Base-by-base conservation (phyloP, 2,888 invertebrate species). In the Sclerodermus sp. region DNA sequence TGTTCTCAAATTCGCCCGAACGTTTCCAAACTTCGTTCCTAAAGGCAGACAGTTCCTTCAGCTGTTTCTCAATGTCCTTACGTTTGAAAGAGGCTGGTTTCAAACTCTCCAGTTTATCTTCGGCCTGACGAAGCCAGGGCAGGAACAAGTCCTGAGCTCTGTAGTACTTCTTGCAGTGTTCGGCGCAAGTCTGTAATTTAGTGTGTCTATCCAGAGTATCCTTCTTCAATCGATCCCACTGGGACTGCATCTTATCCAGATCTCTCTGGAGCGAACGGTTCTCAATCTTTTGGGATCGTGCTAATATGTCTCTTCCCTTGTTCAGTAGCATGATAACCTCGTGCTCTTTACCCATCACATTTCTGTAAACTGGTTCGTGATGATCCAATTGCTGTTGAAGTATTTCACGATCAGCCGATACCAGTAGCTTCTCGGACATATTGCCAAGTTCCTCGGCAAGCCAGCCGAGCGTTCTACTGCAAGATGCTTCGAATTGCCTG, bases 11-110 rank as follows among this genome's bases (percentile, higher is more conserved):
- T 78, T 96, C 96, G 9, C 94, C 94, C 12, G 93, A 91, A 69
- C 91, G 91, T 77, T 94, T 93, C 89, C 94, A 91, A 0, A 96
- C 88, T 67, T 96, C 96, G 69, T 94, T 95, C 65, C 95, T 86
- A 82, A 96, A 90, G 42, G 85, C 85, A 68, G 94, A 93, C 47
- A 96, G 80, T 66, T 96, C 95, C 45, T 90, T 87, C 3, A 96
- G 81, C 73, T 94, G 93, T 63, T 89, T 89, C 71, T 93, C 93
- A 13, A 95, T 87, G 64, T 93, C 92, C 51, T 89, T 86, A 71
- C 91, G 90, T 57, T 91, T 90, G 79, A 94, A 89, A 1, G 88
- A 87, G 0, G 88, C 86, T 0, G 93, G 89, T 16, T 87, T 87
- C 15, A 95, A 81, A 56, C 87, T 85, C 46, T 89, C 86, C 12